Conservation (phyloP, 2,888 invertebrate genomes). For the Piscicola geometra region DNA sequence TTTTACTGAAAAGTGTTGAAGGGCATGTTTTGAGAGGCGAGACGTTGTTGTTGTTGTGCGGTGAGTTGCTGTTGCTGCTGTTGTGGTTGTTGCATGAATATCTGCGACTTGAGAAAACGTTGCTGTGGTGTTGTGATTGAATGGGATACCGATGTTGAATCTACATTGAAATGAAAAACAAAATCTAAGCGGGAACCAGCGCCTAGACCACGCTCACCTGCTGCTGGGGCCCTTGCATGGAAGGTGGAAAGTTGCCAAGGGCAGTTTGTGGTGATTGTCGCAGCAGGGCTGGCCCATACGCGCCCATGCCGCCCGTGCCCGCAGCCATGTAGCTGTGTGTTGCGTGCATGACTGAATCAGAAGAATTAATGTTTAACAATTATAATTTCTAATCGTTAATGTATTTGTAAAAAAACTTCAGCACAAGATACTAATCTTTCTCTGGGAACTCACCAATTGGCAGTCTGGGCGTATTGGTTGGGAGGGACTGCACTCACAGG, state of each 20-base stretch:
- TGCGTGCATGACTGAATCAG: background rate
- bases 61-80: slow-evolving; percentile 25
- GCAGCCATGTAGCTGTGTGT: background rate
- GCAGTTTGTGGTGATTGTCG: background rate
- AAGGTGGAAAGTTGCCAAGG: background rate
- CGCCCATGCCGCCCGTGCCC: background rate
- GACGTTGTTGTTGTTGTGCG: background rate
- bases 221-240: slow-evolving; percentile 9
- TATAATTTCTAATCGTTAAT: background rate
- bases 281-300: background rate
- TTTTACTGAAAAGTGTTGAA: slow-evolving; percentile 6
- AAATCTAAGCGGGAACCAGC: background rate
- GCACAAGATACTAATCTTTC: background rate
- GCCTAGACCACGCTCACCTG: background rate
- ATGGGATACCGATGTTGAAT: background rate
- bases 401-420: background rate
- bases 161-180: background rate
- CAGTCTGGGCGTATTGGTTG: background rate
- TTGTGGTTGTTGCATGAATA: slow-evolving; percentile 27
- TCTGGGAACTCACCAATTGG: background rate
- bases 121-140: background rate
- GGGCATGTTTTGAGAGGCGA: slow-evolving; percentile 4
- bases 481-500: background rate
- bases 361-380: background rate
- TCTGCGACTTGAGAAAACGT: slow-evolving; percentile 16